Conservation (phyloP, 2,113 vertebrate species). For the Sclerurus mexicanus region DNA sequence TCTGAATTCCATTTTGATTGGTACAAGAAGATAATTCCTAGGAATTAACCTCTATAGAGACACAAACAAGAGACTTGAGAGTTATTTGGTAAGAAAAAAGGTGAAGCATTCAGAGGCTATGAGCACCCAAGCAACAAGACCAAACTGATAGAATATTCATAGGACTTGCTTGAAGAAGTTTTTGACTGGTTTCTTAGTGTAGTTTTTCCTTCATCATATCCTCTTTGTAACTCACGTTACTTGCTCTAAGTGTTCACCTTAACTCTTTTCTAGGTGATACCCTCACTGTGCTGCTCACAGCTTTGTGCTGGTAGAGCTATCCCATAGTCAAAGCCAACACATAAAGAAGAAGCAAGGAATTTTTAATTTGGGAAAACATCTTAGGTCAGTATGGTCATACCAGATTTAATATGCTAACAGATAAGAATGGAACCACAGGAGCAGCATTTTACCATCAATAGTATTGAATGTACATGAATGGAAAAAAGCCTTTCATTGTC, state of each 20-base stretch:
- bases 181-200: background rate
- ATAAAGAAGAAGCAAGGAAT: background rate
- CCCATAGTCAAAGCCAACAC: background rate
- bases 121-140: background rate
- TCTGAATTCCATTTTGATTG: background rate
- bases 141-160: background rate
- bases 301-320: background rate
- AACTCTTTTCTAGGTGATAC: background rate
- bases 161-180: background rate
- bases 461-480: background rate
- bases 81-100: background rate
- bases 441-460: background rate
- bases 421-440: background rate
- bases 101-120: background rate
- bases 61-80: background rate
- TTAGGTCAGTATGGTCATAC: background rate
- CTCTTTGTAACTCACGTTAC: background rate
- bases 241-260: background rate
- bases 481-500: background rate
- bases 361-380: background rate
- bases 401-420: background rate
- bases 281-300: background rate
- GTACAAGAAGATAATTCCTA: background rate
- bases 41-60: background rate
- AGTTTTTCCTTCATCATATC: background rate